Evolutionary conservation across 2,888 invertebrate species (phyloP).

Genomic region (Bhutanitis thaidina): DNA sequence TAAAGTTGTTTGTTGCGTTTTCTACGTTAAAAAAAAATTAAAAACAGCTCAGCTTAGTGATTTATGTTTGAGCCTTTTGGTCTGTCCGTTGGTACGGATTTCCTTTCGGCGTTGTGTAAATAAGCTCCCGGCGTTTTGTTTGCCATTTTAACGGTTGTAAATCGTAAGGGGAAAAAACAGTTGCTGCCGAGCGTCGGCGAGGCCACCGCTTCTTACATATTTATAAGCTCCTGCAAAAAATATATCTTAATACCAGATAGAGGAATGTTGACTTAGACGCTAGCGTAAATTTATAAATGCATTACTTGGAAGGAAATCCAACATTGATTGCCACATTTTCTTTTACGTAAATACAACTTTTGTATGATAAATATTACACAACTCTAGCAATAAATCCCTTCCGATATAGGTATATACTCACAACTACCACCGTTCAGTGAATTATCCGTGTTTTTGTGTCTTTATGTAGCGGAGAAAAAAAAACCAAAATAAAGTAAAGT

Average conservation of each 20-base stretch:
- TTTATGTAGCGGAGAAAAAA: too few relatives aligned
- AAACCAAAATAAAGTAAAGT: too few relatives aligned
- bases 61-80: slow-evolving; percentile 63
- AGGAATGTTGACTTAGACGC: slow-evolving; percentile 13
- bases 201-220: slow-evolving; percentile 44
- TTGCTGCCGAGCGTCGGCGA: slow-evolving; percentile 29
- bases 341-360: too few relatives aligned
- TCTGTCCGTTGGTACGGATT: slow-evolving; percentile 61
- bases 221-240: slow-evolving; percentile 32
- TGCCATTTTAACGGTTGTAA: slow-evolving; percentile 65
- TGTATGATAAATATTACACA: too few relatives aligned
- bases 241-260: slow-evolving; percentile 17
- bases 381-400: too few relatives aligned
- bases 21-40: slow-evolving; percentile 37
- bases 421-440: too few relatives aligned
- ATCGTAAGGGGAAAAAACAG: slow-evolving; percentile 56
- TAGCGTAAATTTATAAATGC: slow-evolving; percentile 17
- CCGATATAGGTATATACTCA: too few relatives aligned
- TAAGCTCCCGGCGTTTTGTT: slow-evolving; percentile 63
- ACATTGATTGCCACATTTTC: background rate
- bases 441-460: too few relatives aligned
- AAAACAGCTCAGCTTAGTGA: slow-evolving; percentile 64
- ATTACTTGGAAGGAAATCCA: background rate
- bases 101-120: slow-evolving; percentile 67
- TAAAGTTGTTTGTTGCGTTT: slow-evolving; percentile 50